Base-by-base conservation (phyloP, 2,113 vertebrate species). In the Cebus imitator region DNA sequence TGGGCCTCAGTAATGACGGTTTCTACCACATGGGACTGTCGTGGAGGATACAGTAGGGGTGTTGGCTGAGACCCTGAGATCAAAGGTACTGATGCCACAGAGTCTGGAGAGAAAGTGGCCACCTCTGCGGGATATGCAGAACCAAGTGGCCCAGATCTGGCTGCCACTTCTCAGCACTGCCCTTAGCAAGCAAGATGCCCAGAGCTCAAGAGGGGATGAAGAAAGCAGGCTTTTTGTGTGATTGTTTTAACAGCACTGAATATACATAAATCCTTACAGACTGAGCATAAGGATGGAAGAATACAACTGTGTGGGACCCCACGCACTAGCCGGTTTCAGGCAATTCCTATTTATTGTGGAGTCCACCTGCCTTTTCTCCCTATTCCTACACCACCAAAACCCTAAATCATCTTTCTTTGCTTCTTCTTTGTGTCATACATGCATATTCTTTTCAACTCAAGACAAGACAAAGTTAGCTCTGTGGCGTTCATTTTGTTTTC, bases 111-210 rank as follows among this genome's bases (percentile, higher is more conserved):
- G 52, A 37, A 4, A 37, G 7, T 0, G 17, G 0, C n/a, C n/a
- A 18, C 68, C 50, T n/a, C 37, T 14, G 8, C 2, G 7, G 70
- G 37, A 6, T 35, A 14, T 20, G 52, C n/a, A 55, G 40, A 82
- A 20, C 30, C 30, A 3, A 8, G 52, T 32, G 32, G 13, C 64
- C 20, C 16, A 37, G 68, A 6, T 1, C 32, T 48, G 21, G 23
- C 7, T 2, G 48, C 12, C 13, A 7, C 2, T 5, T 43, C 37
- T 23, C 9, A 23, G 9, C 14, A 8, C 8, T 7, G 13, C 7
- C 27, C 37, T 72, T 2, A 30, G 1, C 79, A 27, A 12, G 5
- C 11, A 21, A 10, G 37, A 35, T 10, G 27, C 20, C 16, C 21
- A 50, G 66, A 25, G 30, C 3, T 21, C 8, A 1, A 17, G 12